Conservation (phyloP, 2,888 invertebrate species). For the Pseudococcus viburni region DNA sequence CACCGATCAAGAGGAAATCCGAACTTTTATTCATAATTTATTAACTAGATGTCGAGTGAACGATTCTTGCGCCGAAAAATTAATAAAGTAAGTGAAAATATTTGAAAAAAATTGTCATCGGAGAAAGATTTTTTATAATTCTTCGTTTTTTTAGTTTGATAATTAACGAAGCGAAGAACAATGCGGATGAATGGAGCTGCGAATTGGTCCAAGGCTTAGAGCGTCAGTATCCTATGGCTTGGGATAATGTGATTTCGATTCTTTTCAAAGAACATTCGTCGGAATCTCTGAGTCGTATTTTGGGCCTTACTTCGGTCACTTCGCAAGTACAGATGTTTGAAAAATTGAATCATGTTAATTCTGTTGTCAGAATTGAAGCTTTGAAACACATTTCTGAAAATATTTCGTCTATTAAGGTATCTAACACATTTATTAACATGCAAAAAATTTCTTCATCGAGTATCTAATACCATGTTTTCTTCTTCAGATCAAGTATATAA, state of each 20-base stretch:
- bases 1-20: constrained; percentile 53
- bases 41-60: constrained; percentile 59
- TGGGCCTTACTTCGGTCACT: constrained; percentile 63
- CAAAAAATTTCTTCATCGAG: neutral
- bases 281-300: constrained; percentile 51
- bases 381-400: constrained; percentile 78
- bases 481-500: constrained; percentile 48
- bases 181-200: constrained; percentile 52
- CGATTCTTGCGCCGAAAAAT: constrained; percentile 65
- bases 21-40: constrained; percentile 47
- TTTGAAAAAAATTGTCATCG: neutral
- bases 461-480: neutral
- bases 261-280: constrained; percentile 23
- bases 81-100: constrained; percentile 61
- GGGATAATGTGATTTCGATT: constrained; percentile 77
- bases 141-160: constrained; percentile 31
- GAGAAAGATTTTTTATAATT: neutral
- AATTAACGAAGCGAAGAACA: constrained; percentile 11
- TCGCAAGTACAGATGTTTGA: constrained; percentile 60
- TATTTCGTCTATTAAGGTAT: constrained; percentile 76
- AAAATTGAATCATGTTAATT: constrained; percentile 81
- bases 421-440: constrained; percentile 68
- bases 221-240: constrained; percentile 79
- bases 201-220: constrained; percentile 77
- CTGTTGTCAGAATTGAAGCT: constrained; percentile 78